These are phyloP conservation scores for Drosophila vallismaia DNA, from an alignment of 2,888 invertebrate genomes.

Conservation along the genomic window DNA sequence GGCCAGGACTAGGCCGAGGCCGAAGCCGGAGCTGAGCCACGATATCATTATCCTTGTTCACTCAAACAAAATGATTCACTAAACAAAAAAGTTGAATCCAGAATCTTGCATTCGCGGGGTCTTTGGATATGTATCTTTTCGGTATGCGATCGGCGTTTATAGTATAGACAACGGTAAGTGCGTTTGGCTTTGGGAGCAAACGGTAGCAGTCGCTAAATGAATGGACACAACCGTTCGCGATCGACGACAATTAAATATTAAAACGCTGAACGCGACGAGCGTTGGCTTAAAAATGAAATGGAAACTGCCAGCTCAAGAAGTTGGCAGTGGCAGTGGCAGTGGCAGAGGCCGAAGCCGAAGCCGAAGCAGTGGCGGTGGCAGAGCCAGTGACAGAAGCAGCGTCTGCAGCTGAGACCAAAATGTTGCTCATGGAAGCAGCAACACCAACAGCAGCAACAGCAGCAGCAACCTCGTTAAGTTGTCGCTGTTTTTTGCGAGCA, in stretches of 20 bases:
- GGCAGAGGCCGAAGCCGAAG: slow-evolving; percentile 7
- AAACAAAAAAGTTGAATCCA: slow-evolving; percentile 22
- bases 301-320: slow-evolving; percentile 63
- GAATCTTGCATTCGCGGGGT: neutral
- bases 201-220: slow-evolving; percentile 34
- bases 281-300: slow-evolving; percentile 83
- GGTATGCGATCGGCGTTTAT: slow-evolving; percentile 1
- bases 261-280: slow-evolving; percentile 74
- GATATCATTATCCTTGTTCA: slow-evolving; percentile 6
- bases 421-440: slow-evolving; percentile 18
- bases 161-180: slow-evolving; percentile 24
- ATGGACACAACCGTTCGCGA: slow-evolving; percentile 73
- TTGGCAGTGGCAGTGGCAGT: slow-evolving; percentile 20
- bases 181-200: slow-evolving; percentile 11
- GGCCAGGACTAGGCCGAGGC: slow-evolving; percentile 5
- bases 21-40: neutral
- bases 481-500: slow-evolving; percentile 37
- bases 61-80: slow-evolving; percentile 12
- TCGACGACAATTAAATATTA: slow-evolving; percentile 82
- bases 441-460: slow-evolving; percentile 1
- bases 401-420: slow-evolving; percentile 15
- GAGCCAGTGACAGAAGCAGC: slow-evolving; percentile 10
- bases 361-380: slow-evolving; percentile 14
- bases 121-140: neutral
- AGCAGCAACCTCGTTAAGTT: slow-evolving; percentile 34